Percentiles rank a stretch among this genome's conserved stretches.
phyloP scores from a whole-genome alignment of 2,797 vertebrate species.

The Capromys pilorides region DNA sequence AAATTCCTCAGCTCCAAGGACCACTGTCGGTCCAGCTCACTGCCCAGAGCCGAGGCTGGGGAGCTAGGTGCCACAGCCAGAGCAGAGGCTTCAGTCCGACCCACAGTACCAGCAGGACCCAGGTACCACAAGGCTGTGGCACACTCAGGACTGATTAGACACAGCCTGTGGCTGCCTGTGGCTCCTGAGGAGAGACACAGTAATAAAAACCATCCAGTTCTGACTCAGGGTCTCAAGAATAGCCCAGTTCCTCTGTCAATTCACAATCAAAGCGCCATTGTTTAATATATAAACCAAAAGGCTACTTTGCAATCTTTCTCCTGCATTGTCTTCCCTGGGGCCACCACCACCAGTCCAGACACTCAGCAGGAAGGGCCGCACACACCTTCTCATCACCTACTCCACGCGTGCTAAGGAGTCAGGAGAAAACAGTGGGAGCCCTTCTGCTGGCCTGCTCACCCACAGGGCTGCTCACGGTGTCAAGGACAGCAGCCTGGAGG shows the following conservation, averaged over 20 bases:
- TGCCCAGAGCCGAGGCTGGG: neutral
- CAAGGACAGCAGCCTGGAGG: neutral
- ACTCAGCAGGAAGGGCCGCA: neutral
- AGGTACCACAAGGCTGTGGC: neutral
- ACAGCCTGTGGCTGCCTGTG: neutral
- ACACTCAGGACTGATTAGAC: neutral
- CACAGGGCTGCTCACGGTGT: fast-evolving
- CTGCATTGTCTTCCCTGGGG: neutral
- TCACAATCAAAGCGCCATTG: neutral
- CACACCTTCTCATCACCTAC: fast-evolving
- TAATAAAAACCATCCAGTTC: neutral
- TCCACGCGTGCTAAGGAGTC: neutral
- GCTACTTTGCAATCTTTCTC: neutral
- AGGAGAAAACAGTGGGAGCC: neutral
- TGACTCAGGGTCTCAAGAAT: neutral
- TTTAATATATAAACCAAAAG: neutral
- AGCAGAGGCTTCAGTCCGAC: neutral
- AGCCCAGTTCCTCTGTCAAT: neutral
- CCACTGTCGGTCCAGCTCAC: neutral
- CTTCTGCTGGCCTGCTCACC: no score
- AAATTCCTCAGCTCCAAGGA: fast-evolving
- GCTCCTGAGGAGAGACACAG: neutral
- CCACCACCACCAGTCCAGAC: neutral
- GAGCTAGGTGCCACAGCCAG: neutral
- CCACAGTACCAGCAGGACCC: neutral